Percentiles rank a stretch among this genome's conserved stretches.
These are phyloP conservation scores for Mantis religiosa DNA, from an alignment of 2,888 invertebrate genomes.

Conservation along the genomic window DNA sequence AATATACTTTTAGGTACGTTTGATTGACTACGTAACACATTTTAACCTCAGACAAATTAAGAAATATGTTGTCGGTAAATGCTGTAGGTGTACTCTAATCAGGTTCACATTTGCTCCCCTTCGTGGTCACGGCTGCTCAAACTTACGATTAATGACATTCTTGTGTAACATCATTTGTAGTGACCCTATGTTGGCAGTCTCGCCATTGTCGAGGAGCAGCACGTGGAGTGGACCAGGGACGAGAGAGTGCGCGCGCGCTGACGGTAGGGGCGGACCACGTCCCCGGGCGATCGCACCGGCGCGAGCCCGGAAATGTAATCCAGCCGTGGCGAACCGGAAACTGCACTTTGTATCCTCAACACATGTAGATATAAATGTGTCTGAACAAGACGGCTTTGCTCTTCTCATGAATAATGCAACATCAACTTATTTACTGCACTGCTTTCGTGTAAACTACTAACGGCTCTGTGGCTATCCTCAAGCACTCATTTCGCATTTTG, in stretches of 20 bases:
- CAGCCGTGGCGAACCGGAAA: slow-evolving; percentile 7
- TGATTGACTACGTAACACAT: too few relatives aligned
- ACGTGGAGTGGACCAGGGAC: not conserved
- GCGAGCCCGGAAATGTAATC: slow-evolving; percentile 14
- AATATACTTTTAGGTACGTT: too few relatives aligned
- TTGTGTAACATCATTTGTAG: too few relatives aligned
- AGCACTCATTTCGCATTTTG: not conserved
- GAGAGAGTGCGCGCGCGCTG: not conserved
- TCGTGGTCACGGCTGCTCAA: too few relatives aligned
- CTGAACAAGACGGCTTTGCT: not conserved
- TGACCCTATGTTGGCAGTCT: too few relatives aligned
- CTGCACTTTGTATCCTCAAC: slow-evolving; percentile 8
- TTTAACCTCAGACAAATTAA: too few relatives aligned
- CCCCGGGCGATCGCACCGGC: not conserved
- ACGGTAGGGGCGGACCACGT: not conserved
- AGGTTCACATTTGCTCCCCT: too few relatives aligned
- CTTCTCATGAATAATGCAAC: not conserved
- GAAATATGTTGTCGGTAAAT: too few relatives aligned
- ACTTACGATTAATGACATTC: too few relatives aligned
- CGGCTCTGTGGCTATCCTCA: not conserved
- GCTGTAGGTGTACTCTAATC: too few relatives aligned
- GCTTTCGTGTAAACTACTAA: not conserved
- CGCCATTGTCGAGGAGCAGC: not conserved
- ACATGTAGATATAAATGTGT: not conserved
- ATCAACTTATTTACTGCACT: not conserved